phyloP scores from a whole-genome alignment of 2,113 vertebrate genomes.

The Macheiramphus alcinus region DNA sequence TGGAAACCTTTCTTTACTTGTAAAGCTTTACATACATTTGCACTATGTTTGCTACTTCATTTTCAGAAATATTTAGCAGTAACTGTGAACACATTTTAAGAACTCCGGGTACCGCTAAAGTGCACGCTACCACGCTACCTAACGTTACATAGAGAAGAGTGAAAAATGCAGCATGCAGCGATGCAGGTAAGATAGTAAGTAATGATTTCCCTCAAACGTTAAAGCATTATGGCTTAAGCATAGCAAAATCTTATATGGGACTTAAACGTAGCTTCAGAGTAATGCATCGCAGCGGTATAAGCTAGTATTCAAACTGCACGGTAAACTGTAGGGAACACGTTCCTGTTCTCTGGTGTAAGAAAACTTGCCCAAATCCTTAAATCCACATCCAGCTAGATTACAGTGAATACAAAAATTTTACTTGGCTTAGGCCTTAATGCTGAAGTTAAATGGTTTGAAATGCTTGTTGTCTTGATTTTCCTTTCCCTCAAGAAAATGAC shows the following conservation, averaged over 20 bases:
- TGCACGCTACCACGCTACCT: accelerated
- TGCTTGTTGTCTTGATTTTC: background rate
- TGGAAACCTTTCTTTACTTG: slow-evolving; percentile 85
- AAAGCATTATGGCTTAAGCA: background rate
- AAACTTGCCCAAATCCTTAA: background rate
- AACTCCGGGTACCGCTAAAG: accelerated
- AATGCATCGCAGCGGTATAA: accelerated
- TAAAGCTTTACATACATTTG: slow-evolving; percentile 23
- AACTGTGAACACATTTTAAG: background rate
- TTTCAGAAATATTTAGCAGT: background rate
- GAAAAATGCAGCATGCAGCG: accelerated
- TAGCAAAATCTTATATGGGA: background rate
- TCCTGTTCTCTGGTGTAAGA: background rate
- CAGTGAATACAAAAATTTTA: background rate
- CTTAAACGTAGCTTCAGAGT: background rate
- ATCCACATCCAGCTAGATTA: background rate
- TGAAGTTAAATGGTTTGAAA: background rate
- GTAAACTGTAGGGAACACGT: accelerated
- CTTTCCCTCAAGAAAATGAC: background rate
- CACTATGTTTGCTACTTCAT: background rate
- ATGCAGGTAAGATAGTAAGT: too few species aligned
- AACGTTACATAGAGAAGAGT: background rate
- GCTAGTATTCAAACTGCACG: accelerated
- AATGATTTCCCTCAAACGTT: background rate
- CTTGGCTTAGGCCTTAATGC: background rate